Evolutionary conservation across 2,113 vertebrate genomes (phyloP).

Genomic region (Castor canadensis): DNA sequence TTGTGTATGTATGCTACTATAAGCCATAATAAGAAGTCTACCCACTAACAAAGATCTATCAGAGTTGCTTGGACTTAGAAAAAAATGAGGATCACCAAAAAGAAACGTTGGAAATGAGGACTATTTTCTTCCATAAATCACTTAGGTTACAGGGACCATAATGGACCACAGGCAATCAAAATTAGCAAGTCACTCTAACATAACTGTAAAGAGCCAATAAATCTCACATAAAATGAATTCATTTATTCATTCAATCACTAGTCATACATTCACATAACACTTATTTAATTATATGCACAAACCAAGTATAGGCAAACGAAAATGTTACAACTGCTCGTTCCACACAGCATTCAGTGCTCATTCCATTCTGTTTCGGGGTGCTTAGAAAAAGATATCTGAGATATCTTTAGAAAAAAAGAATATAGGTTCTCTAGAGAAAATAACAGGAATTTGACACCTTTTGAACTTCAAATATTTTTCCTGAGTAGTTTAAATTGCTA

Average conservation of each 20-base stretch:
- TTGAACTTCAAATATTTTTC: background rate
- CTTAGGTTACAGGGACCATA: background rate
- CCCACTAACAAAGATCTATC: background rate
- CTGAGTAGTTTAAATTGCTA: background rate
- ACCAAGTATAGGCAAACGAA: background rate
- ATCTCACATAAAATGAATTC: background rate
- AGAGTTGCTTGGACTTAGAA: background rate
- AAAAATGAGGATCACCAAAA: background rate
- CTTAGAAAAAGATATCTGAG: background rate
- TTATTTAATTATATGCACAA: background rate
- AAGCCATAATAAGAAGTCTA: background rate
- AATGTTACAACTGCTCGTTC: background rate
- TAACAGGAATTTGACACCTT: background rate
- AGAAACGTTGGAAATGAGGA: background rate
- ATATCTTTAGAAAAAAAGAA: background rate
- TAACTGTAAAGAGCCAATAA: background rate
- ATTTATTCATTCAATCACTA: background rate
- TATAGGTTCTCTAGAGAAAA: background rate
- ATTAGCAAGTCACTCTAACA: background rate
- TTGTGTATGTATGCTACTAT: background rate
- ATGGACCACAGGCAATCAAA: background rate
- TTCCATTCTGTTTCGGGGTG: background rate
- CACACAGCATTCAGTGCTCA: background rate
- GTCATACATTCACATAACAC: background rate
- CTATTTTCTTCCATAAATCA: background rate